Base-by-base conservation (phyloP, 1,140 invertebrate genomes). In the Ips nitidus region DNA sequence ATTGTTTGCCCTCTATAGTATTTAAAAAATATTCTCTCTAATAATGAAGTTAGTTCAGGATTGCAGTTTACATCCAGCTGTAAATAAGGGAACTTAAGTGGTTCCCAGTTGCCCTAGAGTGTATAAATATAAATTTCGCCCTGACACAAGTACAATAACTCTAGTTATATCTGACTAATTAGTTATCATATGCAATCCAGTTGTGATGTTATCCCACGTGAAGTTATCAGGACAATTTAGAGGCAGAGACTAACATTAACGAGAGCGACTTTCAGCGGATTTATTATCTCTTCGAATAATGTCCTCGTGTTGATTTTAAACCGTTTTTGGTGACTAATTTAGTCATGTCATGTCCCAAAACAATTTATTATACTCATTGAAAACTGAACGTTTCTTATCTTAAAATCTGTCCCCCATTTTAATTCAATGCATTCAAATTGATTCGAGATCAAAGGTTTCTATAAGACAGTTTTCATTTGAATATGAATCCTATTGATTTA, bases 401-500 rank as follows among this genome's bases (percentile, higher is more conserved):
- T 50, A 50, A 50, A 50, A 50, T 50, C 45, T 50, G 22, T 50
- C 7, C 45, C 45, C 22, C 45, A 22, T 50, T 60, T 68, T 68
- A 60, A 52, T 68, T 68, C 52, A 60, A 53, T 52, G 41, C 43
- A 68, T 68, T 68, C 66, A 68, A 68, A 68, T 22, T 68, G 66
- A 68, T 68, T 50, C 66, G 43, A 55, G 55, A 66, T 66, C 64
- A 66, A 66, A 66, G 64, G 58, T 68, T 68, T 68, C 57, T 52
- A 68, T 68, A 68, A 58, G 39, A 68, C 60, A 50, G 45, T 68
- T 68, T 68, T 68, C 66, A 68, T 68, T 68, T 68, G 57, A 68
- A 68, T 68, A 68, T 68, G 66, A 68, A 68, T 68, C 57, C 66
- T 68, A 68, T 68, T 68, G 66, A 68, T 68, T 68, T 68, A 68